Conservation (phyloP, 2,797 vertebrate genomes). For the Picus viridis region DNA sequence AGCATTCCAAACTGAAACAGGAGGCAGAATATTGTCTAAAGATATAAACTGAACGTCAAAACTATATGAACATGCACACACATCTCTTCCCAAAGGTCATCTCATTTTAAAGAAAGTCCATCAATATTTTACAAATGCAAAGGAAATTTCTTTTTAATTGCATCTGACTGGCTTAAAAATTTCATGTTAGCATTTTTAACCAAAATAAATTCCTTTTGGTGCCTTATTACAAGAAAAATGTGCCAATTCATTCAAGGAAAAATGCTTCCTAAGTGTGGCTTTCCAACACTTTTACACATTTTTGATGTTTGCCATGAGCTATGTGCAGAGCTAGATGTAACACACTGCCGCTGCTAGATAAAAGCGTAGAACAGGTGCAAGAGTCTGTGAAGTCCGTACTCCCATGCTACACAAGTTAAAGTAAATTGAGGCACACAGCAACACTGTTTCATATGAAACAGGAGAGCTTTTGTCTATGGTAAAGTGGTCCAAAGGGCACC, state of each 20-base stretch:
- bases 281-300: neutral
- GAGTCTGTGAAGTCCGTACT: neutral
- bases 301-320: neutral
- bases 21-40: neutral
- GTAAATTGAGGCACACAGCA: neutral
- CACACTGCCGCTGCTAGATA: neutral
- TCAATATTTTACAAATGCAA: neutral
- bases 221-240: neutral
- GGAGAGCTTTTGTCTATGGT: neutral
- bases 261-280: neutral
- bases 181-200: neutral
- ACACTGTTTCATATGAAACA: neutral
- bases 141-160: neutral
- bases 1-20: neutral
- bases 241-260: neutral
- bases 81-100: neutral
- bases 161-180: neutral
- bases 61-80: neutral
- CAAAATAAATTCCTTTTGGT: neutral
- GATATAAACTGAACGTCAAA: neutral
- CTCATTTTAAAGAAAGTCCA: neutral
- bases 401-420: neutral
- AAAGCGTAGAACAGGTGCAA: neutral
- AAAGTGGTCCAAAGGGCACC: constrained; percentile 41
- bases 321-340: neutral